phyloP scores from a whole-genome alignment of 1,140 invertebrate genomes.

The Orussus abietinus region DNA sequence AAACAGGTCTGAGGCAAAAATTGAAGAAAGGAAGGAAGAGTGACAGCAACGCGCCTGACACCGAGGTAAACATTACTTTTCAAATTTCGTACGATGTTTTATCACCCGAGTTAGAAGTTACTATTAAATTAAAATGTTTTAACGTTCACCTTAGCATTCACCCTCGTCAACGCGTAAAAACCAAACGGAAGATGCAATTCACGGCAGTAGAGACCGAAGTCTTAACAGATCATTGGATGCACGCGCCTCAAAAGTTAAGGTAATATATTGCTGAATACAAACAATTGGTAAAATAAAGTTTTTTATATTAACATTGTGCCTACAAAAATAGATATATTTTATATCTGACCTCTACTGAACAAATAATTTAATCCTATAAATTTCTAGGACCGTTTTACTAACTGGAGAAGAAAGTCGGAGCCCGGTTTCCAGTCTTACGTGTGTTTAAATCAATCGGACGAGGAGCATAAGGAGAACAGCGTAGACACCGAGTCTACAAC shows the following conservation, averaged over 20 bases:
- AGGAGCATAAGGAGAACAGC: slow-evolving; percentile 32
- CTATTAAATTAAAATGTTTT: slow-evolving; percentile 4
- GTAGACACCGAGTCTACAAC: slow-evolving; percentile 1
- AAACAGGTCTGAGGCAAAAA: slow-evolving; percentile 59
- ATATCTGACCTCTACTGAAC: too few relatives aligned
- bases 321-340: neutral
- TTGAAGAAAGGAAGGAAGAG: slow-evolving; percentile 53
- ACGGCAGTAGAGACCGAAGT: slow-evolving; percentile 42
- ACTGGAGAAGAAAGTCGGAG: slow-evolving; percentile 70
- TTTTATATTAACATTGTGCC: neutral
- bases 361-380: too few relatives aligned
- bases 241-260: slow-evolving; percentile 46
- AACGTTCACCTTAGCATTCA: slow-evolving; percentile 31
- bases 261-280: too few relatives aligned
- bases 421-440: slow-evolving; percentile 58
- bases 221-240: slow-evolving; percentile 41
- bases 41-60: slow-evolving; percentile 36
- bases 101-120: neutral
- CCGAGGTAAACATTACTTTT: too few relatives aligned
- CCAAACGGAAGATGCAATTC: slow-evolving; percentile 30
- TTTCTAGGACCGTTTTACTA: slow-evolving; percentile 52
- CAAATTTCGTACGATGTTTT: too few relatives aligned
- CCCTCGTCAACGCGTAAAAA: slow-evolving; percentile 38
- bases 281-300: too few relatives aligned
- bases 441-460: slow-evolving; percentile 40